A percentile compares a stretch with the other conserved stretches of the same genome.
These are phyloP conservation scores for Neelides folsomi DNA, from an alignment of 2,888 invertebrate species.

Conservation along the genomic window DNA sequence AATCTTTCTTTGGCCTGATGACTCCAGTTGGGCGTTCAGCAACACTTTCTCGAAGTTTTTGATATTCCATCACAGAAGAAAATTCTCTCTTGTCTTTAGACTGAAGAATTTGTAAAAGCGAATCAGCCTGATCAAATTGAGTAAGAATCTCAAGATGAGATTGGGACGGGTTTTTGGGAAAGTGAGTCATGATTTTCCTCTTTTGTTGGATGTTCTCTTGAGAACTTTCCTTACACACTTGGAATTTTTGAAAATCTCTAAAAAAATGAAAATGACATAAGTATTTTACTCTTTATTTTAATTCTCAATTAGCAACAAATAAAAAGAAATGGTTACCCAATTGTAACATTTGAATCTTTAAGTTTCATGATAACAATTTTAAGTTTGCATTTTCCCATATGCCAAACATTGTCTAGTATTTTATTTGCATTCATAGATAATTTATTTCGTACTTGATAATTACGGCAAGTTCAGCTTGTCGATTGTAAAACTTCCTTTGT, in stretches of 20 bases:
- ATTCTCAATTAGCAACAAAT: too few species aligned
- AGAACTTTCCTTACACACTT: not conserved
- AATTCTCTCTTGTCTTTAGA: not conserved
- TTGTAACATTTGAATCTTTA: too few species aligned
- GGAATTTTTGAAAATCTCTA: not conserved
- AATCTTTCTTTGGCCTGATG: slow-evolving; percentile 25
- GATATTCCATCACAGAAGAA: not conserved
- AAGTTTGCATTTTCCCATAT: too few species aligned
- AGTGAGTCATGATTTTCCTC: not conserved
- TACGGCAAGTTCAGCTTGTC: slow-evolving; percentile 26
- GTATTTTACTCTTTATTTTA: too few species aligned
- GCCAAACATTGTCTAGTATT: not conserved
- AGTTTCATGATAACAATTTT: too few species aligned
- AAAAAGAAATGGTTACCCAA: too few species aligned
- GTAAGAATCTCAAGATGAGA: slow-evolving; percentile 14
- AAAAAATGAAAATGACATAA: not conserved
- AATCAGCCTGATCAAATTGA: slow-evolving; percentile 29
- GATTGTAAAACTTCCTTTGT: slow-evolving; percentile 23
- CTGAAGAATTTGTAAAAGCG: slow-evolving; percentile 22
- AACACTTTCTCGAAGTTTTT: too few species aligned
- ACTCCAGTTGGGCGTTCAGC: not conserved
- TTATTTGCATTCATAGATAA: not conserved
- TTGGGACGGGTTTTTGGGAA: not conserved
- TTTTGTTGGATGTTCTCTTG: not conserved
- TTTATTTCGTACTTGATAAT: slow-evolving; percentile 12